These are phyloP conservation scores for Chinchilla lanigera DNA, from an alignment of 2,113 vertebrate species.

Conservation along the genomic window DNA sequence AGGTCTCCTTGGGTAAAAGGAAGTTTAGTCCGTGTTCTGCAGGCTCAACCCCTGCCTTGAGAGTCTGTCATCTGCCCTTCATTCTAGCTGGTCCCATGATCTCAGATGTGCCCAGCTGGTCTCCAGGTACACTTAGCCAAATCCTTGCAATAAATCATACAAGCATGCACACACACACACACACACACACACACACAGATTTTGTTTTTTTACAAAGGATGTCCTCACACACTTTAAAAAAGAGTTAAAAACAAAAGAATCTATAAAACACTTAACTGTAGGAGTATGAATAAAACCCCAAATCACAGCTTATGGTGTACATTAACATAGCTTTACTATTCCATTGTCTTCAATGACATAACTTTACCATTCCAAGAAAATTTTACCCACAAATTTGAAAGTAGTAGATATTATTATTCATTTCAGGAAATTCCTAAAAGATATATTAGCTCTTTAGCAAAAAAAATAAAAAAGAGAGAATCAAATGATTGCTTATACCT, in stretches of 20 bases:
- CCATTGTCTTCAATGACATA: not conserved
- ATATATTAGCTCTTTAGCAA: not conserved
- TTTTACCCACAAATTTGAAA: not conserved
- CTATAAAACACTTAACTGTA: not conserved
- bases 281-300: not conserved
- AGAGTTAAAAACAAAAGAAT: not conserved
- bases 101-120: not conserved
- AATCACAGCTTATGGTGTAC: not conserved
- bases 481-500: not conserved
- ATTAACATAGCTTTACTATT: not conserved
- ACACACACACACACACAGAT: not conserved
- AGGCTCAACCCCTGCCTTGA: not conserved
- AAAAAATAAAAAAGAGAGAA: not conserved
- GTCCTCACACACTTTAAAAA: not conserved
- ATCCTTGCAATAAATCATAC: not conserved
- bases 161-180: not conserved
- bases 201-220: not conserved
- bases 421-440: not conserved
- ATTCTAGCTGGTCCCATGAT: not conserved
- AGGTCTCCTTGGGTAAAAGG: not conserved
- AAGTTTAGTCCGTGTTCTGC: not conserved
- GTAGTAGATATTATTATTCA: not conserved
- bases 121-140: not conserved
- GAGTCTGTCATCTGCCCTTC: not conserved
- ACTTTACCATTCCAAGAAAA: not conserved